Base-by-base conservation (phyloP, 2,797 vertebrate genomes). In the Hemibagrus guttatus region DNA sequence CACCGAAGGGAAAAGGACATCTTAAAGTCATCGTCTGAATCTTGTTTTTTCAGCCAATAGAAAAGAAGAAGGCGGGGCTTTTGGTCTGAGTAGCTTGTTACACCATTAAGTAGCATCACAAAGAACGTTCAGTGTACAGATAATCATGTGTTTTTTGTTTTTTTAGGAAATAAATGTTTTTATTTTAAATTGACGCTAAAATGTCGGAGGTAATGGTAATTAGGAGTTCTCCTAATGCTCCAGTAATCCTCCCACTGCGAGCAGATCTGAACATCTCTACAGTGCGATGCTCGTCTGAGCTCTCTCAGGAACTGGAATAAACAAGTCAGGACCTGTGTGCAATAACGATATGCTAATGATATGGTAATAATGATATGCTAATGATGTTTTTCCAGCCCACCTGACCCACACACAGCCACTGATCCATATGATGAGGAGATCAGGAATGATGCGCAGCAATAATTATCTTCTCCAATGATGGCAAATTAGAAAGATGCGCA, bases 351-450 rank as follows among this genome's bases (percentile, higher is more conserved):
- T 90, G 85, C 79, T 87, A 86, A 89, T 88, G 68, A 85, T 86
- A 87, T 84, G 82, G 39, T 75, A 79, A 90, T 84, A 85, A 88
- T 75, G 59, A 61, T 63, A 85, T 88, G 85, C 61, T 85, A 86
- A 89, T 82, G 61, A 79, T 86, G 63, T 86, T 88, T 85, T 88
- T 89, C 85, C 63, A 71, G 82, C 80, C 82, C 87, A 86, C 89
- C 85, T 88, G 85, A 86, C 85, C 82, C 84, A 69, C 80, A 82
- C 79, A 85, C 63, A 83, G n/a, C 64, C 87, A 89, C 84, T 82
- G 89, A 88, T 81, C 84, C 83, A 85, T 78, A 58, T 88, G 87
- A 88, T 86, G 87, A 86, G 83, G 78, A 84, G 85, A 88, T 84
- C 82, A 88, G 86, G 86, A 84, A 81, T 69, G 66, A 87, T 74